A percentile compares a stretch with the other conserved stretches of the same genome.
Conservation (phyloP, 2,113 vertebrate species). For the Bettongia penicillata region DNA sequence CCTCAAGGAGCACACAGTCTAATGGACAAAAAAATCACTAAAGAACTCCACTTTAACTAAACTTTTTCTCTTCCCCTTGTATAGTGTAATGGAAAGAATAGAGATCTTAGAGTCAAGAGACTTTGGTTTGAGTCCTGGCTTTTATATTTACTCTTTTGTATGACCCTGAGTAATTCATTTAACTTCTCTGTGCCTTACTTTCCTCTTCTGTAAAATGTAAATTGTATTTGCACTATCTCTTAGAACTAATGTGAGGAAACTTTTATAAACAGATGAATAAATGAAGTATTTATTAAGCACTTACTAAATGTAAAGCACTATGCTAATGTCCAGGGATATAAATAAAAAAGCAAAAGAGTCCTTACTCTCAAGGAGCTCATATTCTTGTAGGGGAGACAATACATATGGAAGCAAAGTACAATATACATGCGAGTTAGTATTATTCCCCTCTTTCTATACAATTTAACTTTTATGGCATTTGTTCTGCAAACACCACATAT, state of each 20-base stretch:
- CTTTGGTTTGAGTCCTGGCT: neutral
- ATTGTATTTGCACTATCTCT: neutral
- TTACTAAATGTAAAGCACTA: neutral
- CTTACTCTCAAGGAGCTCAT: neutral
- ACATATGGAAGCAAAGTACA: no score
- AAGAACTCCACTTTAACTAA: no score
- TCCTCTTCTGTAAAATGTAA: constrained; percentile 2
- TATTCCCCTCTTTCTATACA: no score
- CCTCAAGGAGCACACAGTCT: no score
- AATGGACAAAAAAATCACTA: no score
- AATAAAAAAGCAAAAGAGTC: neutral
- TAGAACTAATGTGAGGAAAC: no score
- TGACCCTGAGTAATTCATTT: neutral
- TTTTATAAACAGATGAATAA: neutral
- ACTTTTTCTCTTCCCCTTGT: no score
- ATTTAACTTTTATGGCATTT: no score
- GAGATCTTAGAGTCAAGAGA: neutral
- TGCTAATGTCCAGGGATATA: neutral
- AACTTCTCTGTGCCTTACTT: neutral
- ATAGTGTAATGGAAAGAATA: neutral
- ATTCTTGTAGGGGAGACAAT: neutral
- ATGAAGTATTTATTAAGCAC: neutral
- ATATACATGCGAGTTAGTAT: no score
- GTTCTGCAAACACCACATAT: no score
- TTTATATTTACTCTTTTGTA: neutral